A percentile compares a stretch with the other conserved stretches of the same genome.
Evolutionary conservation across 2,888 invertebrate genomes (phyloP).

Genomic region (Philaethria dido): DNA sequence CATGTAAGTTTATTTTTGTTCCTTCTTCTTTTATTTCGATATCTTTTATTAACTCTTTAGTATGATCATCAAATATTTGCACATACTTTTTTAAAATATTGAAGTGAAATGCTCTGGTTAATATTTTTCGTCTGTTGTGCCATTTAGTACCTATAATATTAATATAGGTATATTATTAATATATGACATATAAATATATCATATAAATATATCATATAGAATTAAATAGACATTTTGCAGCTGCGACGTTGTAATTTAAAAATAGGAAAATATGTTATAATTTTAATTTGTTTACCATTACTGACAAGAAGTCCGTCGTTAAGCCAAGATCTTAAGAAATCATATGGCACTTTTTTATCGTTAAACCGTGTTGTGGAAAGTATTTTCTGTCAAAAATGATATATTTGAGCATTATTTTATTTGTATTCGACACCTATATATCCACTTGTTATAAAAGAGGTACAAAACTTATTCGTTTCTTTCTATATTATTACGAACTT

Average conservation of each 20-base stretch:
- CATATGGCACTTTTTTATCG: constrained; percentile 62
- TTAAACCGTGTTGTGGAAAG: constrained; percentile 16
- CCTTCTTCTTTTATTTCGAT: not conserved
- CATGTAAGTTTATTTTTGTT: constrained; percentile 4
- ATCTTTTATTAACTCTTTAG: constrained; percentile 50
- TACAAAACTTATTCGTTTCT: too few species aligned
- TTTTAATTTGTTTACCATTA: constrained; percentile 56
- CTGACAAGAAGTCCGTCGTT: constrained; percentile 60
- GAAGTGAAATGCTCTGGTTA: constrained; percentile 75
- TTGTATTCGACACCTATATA: too few species aligned
- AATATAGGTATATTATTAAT: not conserved
- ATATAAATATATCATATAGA: too few species aligned
- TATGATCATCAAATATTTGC: constrained; percentile 59
- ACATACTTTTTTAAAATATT: constrained; percentile 66
- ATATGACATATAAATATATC: too few species aligned
- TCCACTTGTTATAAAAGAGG: too few species aligned
- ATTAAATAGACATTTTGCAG: too few species aligned
- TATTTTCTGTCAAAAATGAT: constrained; percentile 27
- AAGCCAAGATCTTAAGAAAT: constrained; percentile 57
- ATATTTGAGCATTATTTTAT: too few species aligned
- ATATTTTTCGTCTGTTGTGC: constrained; percentile 67
- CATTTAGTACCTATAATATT: constrained; percentile 54
- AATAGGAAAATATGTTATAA: too few species aligned
- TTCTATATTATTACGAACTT: too few species aligned
- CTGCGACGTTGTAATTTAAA: too few species aligned